Base-by-base conservation (phyloP, 2,797 vertebrate species). In the Eutrigla gurnardus region DNA sequence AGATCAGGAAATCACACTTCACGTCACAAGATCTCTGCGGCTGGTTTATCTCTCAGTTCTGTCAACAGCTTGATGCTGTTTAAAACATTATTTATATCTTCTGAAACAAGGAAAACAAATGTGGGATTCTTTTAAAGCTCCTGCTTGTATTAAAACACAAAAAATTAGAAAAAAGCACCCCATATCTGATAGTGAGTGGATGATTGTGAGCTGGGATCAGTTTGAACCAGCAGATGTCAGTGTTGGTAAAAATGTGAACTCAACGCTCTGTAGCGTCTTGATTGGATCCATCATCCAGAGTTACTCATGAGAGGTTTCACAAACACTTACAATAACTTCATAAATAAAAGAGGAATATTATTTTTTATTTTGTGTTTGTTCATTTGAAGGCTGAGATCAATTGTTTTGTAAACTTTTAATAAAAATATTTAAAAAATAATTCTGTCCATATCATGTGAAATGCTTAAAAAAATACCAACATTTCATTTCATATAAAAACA, bases 201-300 rank as follows among this genome's bases (percentile, higher is more conserved):
- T 25, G 7, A 17, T 7, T 2, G 1, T 8, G 7, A n/a, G 14
- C 33, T 35, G 14, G 58, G 40, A 36, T 1, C 6, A 2, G 3
- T 40, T 80, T 45, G 2, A 18, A 4, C 87, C 93, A 81, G 35
- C 71, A 89, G 92, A 70, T 88, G 92, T 83, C 93, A 85, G 77
- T 90, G 80, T 90, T 84, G 77, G 17, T 57, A 84, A 70, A 25
- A 25, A 25, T 25, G 25, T 25, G 25, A 25, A 25, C 25, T 25
- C 25, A 57, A 17, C 1, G 14, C 11, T 4, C n/a, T 6, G 59
- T 17, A n/a, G 15, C 4, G 3, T 57, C 58, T 47, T 1, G 9
- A 62, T 49, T 50, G 6, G 7, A 32, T 13, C 14, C 0, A 1
- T 33, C 15, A 45, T 33, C 5, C 14, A 42, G 5, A 14, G 9